Evolutionary conservation across 2,888 invertebrate genomes (phyloP), one percentile per base, ranked within the genome.

Genomic region (Drymonia ruficornis): DNA sequence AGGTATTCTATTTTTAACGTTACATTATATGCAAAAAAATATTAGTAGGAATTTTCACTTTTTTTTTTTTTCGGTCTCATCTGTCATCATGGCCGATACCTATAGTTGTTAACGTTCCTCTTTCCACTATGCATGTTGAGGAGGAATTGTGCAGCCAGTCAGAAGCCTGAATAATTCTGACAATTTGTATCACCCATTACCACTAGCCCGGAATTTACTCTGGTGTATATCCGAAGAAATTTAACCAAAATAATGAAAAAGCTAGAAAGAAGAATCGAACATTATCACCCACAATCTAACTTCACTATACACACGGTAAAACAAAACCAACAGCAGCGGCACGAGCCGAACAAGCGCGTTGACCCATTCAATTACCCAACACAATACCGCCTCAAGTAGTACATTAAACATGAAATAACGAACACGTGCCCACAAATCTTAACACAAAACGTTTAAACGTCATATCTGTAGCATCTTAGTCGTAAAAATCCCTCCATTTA

Each of bases 401-500:
- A 49, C 56, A 58, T 63, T 62, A 63, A 62, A 66, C 56, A 61
- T 53, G 50, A 61, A 65, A 61, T 64, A 65, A 58, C 58, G 43
- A 65, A 70, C 74, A 78, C 78, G 79, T 79, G 80, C 71, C 70
- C 47, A 48, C 63, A 65, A 62, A 68, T 63, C 67, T 64, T 67
- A 64, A 73, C 73, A 73, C 73, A 34, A 68, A 74, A 63, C 69
- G 64, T 61, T 74, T 71, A 65, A 72, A 70, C 68, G 71, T 67
- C 78, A 78, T 70, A 72, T 76, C 74, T 76, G 72, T 76, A 72
- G 47, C 76, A 81, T 80, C 73, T 73, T 57, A 70, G 72, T 80
- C 73, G 74, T 82, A 83, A 84, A 84, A 83, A 75, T 68, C 65
- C 70, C 66, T 72, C 69, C 69, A 70, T 79, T 82, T 78, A 78